These are phyloP conservation scores for Hetaerina titia DNA, from an alignment of 2,888 invertebrate genomes.

Conservation along the genomic window DNA sequence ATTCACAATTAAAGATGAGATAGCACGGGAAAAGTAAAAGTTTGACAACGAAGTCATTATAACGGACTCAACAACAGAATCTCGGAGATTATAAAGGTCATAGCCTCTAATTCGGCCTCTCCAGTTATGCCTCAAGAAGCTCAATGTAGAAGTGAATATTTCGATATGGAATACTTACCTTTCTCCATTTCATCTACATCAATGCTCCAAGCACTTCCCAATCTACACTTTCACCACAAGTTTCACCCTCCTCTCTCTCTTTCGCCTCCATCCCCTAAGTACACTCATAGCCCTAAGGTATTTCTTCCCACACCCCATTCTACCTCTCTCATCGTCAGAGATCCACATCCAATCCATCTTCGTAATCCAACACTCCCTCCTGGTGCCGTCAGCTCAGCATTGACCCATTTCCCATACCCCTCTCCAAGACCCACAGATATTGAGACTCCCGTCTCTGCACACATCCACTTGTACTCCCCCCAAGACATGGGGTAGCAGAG, in stretches of 20 bases:
- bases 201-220: background rate
- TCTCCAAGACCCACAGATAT: background rate
- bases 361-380: constrained; percentile 6
- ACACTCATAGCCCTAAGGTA: background rate
- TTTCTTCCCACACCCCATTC: background rate
- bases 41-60: too few relatives aligned
- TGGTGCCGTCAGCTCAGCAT: background rate
- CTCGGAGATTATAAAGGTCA: too few relatives aligned
- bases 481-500: background rate
- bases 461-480: background rate
- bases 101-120: too few relatives aligned
- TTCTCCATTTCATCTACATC: background rate
- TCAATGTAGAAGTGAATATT: background rate
- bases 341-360: constrained; percentile 27
- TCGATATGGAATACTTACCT: background rate
- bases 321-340: background rate
- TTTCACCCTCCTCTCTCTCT: background rate
- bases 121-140: background rate
- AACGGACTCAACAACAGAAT: too few relatives aligned
- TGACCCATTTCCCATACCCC: background rate
- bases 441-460: background rate
- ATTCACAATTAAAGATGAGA: too few relatives aligned
- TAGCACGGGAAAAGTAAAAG: too few relatives aligned
- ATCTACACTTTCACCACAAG: background rate
- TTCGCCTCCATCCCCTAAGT: background rate